Evolutionary conservation across 1,140 invertebrate species (phyloP).

Genomic region (Drosophila rufa): DNA sequence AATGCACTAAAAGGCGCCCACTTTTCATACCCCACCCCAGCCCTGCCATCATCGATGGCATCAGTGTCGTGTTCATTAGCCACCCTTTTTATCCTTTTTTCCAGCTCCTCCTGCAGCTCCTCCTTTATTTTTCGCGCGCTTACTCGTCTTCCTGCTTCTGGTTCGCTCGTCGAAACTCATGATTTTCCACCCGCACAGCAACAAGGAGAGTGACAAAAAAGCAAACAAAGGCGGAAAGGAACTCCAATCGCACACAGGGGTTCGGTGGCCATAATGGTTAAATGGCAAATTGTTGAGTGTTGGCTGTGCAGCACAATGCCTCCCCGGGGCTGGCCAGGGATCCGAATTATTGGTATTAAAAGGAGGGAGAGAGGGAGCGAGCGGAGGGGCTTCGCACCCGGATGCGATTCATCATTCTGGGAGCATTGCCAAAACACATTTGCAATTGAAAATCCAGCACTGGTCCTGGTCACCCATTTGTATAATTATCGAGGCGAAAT

Average conservation of each 20-base stretch:
- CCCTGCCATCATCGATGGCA: conserved; percentile 4
- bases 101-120: not conserved
- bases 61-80: conserved; percentile 66
- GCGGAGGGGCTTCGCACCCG: not conserved
- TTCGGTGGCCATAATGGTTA: conserved; percentile 15
- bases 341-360: conserved; percentile 4
- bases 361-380: not conserved
- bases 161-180: conserved; percentile 35
- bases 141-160: conserved; percentile 23
- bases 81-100: conserved; percentile 9
- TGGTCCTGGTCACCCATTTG: conserved; percentile 9
- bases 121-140: conserved; percentile 12
- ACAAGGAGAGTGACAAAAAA: conserved; percentile 13
- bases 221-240: conserved; percentile 8
- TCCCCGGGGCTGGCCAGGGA: not conserved
- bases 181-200: conserved; percentile 19
- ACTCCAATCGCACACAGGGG: conserved; percentile 1
- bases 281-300: conserved; percentile 42
- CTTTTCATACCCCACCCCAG: not conserved
- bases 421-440: conserved; percentile 27
- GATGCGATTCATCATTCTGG: conserved; percentile 36
- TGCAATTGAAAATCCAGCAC: conserved; percentile 1
- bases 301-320: conserved; percentile 5
- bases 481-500: conserved; percentile 15
- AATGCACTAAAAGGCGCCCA: conserved; percentile 56